Percentiles rank a stretch among this genome's conserved stretches.
Conservation (phyloP, 2,113 vertebrate species). For the Callocephalon fimbriatum region DNA sequence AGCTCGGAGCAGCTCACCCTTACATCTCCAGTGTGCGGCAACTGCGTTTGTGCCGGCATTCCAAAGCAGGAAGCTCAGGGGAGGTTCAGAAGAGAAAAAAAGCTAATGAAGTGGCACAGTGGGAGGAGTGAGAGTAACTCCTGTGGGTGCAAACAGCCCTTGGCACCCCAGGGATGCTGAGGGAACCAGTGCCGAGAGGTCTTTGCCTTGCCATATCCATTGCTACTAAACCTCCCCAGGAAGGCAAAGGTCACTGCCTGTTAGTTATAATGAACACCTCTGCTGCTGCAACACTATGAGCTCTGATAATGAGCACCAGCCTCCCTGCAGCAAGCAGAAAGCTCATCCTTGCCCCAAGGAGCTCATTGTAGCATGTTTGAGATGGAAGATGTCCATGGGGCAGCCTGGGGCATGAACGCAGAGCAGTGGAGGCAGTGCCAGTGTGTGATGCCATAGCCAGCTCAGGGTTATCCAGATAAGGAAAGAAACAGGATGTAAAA, state of each 20-base stretch:
- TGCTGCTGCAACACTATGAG: background rate
- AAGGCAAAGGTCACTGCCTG: background rate
- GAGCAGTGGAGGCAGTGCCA: background rate
- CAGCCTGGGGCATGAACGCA: fast-evolving
- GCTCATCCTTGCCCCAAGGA: background rate
- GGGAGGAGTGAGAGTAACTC: background rate
- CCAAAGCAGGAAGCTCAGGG: background rate
- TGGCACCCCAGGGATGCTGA: background rate
- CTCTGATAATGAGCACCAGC: fast-evolving
- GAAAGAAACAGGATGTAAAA: background rate
- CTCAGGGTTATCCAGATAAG: background rate
- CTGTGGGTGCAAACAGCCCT: fast-evolving
- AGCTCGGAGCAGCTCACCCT: background rate
- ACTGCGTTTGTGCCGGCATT: fast-evolving
- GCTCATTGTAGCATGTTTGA: fast-evolving
- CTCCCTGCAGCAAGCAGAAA: fast-evolving
- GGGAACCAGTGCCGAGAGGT: background rate
- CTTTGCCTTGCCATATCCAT: background rate
- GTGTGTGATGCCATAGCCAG: fast-evolving
- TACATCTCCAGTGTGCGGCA: fast-evolving
- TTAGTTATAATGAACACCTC: background rate
- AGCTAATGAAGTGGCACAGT: background rate
- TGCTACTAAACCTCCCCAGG: background rate
- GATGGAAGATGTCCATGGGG: fast-evolving
- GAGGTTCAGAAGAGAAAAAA: background rate